Evolutionary conservation across 1,140 invertebrate genomes (phyloP).

Genomic region (Gryllus bimaculatus): DNA sequence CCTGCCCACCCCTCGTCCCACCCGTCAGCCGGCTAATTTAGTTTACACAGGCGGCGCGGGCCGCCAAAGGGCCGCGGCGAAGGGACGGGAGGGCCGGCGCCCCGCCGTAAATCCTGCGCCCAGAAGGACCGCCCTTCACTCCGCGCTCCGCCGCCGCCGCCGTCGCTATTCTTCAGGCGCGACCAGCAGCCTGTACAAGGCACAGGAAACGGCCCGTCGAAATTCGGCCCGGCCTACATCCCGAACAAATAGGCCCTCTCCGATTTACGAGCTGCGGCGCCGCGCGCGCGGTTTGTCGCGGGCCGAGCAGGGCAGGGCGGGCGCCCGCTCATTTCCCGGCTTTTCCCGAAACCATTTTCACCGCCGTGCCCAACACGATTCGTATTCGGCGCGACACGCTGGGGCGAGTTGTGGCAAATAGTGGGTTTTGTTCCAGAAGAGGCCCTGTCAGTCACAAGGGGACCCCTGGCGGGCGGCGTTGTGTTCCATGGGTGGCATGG

Average conservation of each 20-base stretch:
- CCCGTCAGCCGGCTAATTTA: not conserved
- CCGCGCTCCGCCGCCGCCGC: not conserved
- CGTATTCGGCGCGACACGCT: too few species aligned
- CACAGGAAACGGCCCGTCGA: not conserved
- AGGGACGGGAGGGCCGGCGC: not conserved
- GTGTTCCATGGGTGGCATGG: too few species aligned
- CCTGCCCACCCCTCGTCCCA: not conserved
- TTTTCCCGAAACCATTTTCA: too few species aligned
- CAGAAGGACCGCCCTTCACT: not conserved
- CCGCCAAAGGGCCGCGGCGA: not conserved
- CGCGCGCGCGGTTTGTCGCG: not conserved
- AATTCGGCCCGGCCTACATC: not conserved
- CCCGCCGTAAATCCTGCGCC: not conserved
- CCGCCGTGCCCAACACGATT: too few species aligned
- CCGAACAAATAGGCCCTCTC: not conserved
- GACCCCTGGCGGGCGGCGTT: too few species aligned
- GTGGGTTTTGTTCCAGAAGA: too few species aligned
- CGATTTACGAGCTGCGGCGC: not conserved
- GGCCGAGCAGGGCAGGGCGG: not conserved
- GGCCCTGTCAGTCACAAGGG: too few species aligned
- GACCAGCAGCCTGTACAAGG: not conserved
- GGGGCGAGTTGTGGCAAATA: too few species aligned
- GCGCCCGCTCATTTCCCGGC: too few species aligned
- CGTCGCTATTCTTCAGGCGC: not conserved
- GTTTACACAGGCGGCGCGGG: conserved; percentile 1